These are phyloP conservation scores for Colletes collaris DNA, from an alignment of 2,888 invertebrate species.

Conservation along the genomic window DNA sequence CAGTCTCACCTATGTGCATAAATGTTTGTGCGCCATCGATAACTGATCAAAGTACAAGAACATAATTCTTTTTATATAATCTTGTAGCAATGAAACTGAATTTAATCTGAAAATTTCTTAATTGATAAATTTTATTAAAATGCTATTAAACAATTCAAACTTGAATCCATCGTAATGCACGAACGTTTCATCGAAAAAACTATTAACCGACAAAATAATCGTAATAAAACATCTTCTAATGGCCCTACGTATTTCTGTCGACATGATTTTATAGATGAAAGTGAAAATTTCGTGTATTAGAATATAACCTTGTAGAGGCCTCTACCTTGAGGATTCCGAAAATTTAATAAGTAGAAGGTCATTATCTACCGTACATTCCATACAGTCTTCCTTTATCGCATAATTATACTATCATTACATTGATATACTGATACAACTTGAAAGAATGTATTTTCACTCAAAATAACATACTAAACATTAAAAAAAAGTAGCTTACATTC, in stretches of 20 bases:
- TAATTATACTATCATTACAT: no score
- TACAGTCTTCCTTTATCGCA: no score
- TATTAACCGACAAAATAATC: no score
- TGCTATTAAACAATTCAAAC: neutral
- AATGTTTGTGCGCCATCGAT: neutral
- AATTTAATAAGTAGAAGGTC: neutral
- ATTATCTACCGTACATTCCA: neutral
- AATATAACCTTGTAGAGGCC: neutral
- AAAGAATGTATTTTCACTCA: no score
- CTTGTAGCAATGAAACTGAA: slow-evolving; percentile 3
- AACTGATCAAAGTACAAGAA: slow-evolving; percentile 35
- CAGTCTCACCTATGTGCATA: neutral
- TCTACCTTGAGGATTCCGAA: neutral
- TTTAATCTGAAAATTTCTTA: neutral
- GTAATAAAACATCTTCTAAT: no score
- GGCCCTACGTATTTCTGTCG: no score
- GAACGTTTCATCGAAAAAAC: no score
- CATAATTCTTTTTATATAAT: neutral
- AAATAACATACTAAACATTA: no score
- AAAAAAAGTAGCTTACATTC: no score
- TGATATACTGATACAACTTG: no score
- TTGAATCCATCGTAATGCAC: no score
- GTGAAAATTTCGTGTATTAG: neutral
- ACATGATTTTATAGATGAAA: no score
- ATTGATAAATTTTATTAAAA: neutral